Evolutionary conservation across 2,888 invertebrate genomes (phyloP).

Genomic region (Conomelus anceps): DNA sequence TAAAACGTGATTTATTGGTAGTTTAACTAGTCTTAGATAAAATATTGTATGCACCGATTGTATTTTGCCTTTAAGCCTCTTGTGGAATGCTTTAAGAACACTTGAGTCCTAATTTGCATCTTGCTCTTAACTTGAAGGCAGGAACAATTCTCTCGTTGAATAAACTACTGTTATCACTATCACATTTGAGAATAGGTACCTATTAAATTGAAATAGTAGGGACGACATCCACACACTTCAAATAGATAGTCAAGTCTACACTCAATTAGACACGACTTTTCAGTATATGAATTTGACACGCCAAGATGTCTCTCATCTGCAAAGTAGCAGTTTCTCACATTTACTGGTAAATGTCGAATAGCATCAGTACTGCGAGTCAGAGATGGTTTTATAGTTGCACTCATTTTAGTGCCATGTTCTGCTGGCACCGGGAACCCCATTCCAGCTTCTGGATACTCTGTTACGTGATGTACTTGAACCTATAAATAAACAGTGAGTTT

Average conservation of each 20-base stretch:
- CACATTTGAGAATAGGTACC: constrained; percentile 21
- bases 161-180: background rate
- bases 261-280: constrained; percentile 35
- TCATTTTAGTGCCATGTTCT: constrained; percentile 31
- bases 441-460: constrained; percentile 36
- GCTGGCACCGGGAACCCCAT: constrained; percentile 33
- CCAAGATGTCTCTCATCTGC: constrained; percentile 32
- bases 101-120: too few relatives aligned
- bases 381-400: constrained; percentile 34
- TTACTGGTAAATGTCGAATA: constrained; percentile 31
- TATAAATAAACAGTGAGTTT: constrained; percentile 6
- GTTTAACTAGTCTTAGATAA: too few relatives aligned
- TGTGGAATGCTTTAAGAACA: too few relatives aligned
- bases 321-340: constrained; percentile 34
- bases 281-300: constrained; percentile 32
- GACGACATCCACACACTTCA: constrained; percentile 34
- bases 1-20: too few relatives aligned
- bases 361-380: constrained; percentile 34
- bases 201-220: constrained; percentile 35
- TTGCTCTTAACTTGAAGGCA: too few relatives aligned
- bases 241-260: constrained; percentile 34
- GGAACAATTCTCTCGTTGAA: too few relatives aligned
- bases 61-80: too few relatives aligned
- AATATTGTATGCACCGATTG: too few relatives aligned
- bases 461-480: constrained; percentile 34